Base-by-base conservation (phyloP, 2,113 vertebrate genomes). In the Platanista minor region DNA sequence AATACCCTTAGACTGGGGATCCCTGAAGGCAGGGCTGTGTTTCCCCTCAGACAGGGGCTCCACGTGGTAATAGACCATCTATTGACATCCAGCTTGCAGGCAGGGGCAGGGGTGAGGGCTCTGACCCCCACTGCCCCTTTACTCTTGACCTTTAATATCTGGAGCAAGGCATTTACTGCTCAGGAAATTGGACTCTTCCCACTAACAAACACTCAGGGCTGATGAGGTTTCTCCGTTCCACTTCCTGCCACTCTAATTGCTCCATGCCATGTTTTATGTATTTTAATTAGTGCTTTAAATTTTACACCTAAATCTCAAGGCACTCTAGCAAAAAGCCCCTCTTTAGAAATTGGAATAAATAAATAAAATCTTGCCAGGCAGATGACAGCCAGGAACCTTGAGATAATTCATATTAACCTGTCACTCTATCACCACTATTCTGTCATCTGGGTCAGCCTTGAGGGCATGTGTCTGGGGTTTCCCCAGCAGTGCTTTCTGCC, bases 201-300 rank as follows among this genome's bases (percentile, higher is more conserved):
- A 46, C 3, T 57, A 15, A 61, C 94, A 23, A 67, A 62, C 67
- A 81, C 64, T 94, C 61, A 62, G 21, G 9, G 23, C 54, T 78
- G 64, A 31, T 46, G 33, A 33, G 25, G 3, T 57, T 59, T 43
- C 52, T 67, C 17, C 20, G 20, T 6, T 29, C 69, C 49, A 57
- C 39, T 92, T 85, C 90, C 67, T 85, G 87, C 84, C 87, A 39
- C 69, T 87, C 46, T 87, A 90, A 94, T 92, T 85, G 80, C 75
- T 71, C 43, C 39, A 36, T 69, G 64, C 85, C 59, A 39, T 94
- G 77, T 89, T 95, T 96, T 96, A 97, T 88, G 92, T 81, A 74
- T 94, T 95, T 94, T 96, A 97, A 97, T 96, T 96, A 96, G 94
- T 39, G 74, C 91, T 96, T 97, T 97, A 97, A 92, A 93, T 94